Conservation (phyloP, 2,797 vertebrate genomes). For the Peromyscus nudipes region DNA sequence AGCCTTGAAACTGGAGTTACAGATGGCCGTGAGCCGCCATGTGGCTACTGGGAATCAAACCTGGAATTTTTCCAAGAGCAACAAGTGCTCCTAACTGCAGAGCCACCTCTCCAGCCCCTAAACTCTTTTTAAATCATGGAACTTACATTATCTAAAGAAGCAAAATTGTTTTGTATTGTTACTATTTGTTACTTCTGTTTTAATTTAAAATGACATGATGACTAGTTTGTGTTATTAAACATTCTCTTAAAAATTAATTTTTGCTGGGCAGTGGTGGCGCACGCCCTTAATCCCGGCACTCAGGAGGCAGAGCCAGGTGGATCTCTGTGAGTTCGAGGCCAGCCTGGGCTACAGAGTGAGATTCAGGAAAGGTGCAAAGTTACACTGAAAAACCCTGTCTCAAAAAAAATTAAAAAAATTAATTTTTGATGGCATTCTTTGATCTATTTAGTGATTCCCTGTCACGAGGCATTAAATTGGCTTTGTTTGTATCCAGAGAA, state of each 20-base stretch:
- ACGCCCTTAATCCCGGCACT: too few species aligned
- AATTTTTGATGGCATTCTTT: not conserved
- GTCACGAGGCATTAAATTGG: not conserved
- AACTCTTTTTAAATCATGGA: not conserved
- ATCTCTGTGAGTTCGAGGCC: too few species aligned
- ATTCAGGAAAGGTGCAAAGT: too few species aligned
- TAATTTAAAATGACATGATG: not conserved
- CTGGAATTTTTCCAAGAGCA: not conserved
- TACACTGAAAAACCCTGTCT: too few species aligned
- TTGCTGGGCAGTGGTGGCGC: not conserved
- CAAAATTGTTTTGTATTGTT: not conserved
- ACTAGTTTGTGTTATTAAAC: not conserved
- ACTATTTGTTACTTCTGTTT: not conserved
- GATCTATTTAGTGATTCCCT: not conserved
- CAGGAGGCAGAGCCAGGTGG: too few species aligned
- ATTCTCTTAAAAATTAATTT: slow-evolving; percentile 4
- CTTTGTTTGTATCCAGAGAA: not conserved
- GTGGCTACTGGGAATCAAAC: not conserved
- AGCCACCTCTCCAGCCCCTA: not conserved
- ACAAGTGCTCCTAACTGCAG: not conserved
- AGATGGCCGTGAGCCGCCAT: not conserved
- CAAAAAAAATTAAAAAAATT: too few species aligned
- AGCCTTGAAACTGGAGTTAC: not conserved
- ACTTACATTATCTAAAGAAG: not conserved
- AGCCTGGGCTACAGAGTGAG: too few species aligned